A percentile compares a stretch with the other conserved stretches of the same genome.
phyloP scores from a whole-genome alignment of 2,113 vertebrate species.

The Protobothrops flavoviridis region DNA sequence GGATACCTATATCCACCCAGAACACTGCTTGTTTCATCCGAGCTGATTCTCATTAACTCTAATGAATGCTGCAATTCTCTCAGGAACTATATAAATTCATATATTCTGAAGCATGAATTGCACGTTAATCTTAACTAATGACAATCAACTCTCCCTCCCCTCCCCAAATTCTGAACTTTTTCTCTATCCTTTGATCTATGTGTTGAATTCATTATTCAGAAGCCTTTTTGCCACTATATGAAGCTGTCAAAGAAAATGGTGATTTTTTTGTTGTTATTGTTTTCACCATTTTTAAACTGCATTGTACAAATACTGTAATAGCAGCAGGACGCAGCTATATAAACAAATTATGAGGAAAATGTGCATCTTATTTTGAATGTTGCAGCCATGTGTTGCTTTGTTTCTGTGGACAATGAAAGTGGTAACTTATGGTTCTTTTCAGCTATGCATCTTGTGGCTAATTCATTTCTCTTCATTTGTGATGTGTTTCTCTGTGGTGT shows the following conservation, averaged over 20 bases:
- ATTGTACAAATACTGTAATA: fast-evolving
- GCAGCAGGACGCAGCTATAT: background rate
- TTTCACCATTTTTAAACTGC: background rate
- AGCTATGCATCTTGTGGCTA: constrained; percentile 66
- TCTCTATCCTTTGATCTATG: background rate
- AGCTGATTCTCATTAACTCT: background rate
- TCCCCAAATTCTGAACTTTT: background rate
- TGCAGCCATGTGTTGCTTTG: constrained; percentile 43
- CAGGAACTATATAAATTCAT: background rate
- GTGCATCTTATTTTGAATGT: constrained; percentile 44
- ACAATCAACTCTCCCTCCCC: background rate
- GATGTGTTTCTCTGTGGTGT: constrained; percentile 75
- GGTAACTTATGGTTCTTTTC: constrained; percentile 72
- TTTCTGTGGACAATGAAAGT: constrained; percentile 51
- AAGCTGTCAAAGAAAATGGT: background rate
- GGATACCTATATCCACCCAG: background rate
- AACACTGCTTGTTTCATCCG: background rate
- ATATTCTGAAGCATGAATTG: background rate
- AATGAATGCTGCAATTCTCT: background rate
- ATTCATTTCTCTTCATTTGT: constrained; percentile 74
- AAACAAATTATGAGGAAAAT: constrained; percentile 12
- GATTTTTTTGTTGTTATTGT: background rate
- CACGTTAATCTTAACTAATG: background rate
- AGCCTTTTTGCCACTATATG: background rate
- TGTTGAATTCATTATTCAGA: constrained; percentile 3